Evolutionary conservation across 2,888 invertebrate species (phyloP).

Genomic region (Notodonta ziczac): DNA sequence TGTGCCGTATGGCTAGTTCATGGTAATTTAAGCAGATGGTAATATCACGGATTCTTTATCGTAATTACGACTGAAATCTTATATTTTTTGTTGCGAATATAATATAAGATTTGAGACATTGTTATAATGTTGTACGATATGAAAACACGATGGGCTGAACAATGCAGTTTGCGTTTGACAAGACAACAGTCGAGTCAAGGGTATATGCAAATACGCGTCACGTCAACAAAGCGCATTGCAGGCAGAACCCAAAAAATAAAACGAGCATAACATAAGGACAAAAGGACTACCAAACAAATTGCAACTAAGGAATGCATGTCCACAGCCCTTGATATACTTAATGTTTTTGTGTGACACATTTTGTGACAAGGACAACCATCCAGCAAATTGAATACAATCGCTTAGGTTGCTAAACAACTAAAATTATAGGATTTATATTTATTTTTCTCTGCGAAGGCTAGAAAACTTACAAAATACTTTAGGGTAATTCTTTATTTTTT

Average conservation of each 20-base stretch:
- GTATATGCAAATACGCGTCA: slow-evolving; percentile 72
- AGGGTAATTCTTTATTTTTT: no score
- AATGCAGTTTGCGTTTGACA: slow-evolving; percentile 61
- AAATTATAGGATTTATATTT: no score
- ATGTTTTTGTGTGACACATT: background rate
- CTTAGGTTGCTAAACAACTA: no score
- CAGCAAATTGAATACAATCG: background rate
- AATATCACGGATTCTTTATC: slow-evolving; percentile 41
- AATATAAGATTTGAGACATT: slow-evolving; percentile 9
- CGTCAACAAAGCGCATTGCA: slow-evolving; percentile 64
- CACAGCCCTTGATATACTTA: slow-evolving; percentile 8
- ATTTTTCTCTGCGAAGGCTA: no score
- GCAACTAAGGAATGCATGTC: slow-evolving; percentile 25
- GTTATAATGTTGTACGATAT: slow-evolving; percentile 24
- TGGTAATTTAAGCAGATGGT: slow-evolving; percentile 60
- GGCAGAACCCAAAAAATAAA: slow-evolving; percentile 63
- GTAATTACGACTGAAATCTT: slow-evolving; percentile 22
- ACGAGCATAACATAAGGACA: slow-evolving; percentile 52
- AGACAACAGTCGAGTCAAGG: slow-evolving; percentile 63
- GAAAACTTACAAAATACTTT: no score
- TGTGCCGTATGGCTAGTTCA: slow-evolving; percentile 73
- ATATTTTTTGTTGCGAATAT: slow-evolving; percentile 10
- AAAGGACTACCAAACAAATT: slow-evolving; percentile 43
- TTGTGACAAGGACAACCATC: background rate
- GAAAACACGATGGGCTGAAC: slow-evolving; percentile 48